Conservation (phyloP, 2,888 invertebrate genomes). For the Drepana falcataria region DNA sequence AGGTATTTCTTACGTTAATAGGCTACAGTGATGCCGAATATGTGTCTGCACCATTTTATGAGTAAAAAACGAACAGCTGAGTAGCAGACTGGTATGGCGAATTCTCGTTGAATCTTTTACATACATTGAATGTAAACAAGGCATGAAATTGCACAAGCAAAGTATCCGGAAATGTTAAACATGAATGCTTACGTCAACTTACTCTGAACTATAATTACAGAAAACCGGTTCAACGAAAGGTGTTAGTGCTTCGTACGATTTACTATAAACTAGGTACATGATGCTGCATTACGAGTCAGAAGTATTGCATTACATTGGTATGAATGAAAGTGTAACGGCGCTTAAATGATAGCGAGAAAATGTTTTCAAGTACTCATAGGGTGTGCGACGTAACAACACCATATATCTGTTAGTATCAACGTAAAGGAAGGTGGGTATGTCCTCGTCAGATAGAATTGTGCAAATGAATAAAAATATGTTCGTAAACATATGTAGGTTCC, state of each 20-base stretch:
- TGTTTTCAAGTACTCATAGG: no score
- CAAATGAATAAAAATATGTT: no score
- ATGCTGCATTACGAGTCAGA: background rate
- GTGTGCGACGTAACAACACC: no score
- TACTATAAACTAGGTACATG: background rate
- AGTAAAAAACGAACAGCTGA: no score
- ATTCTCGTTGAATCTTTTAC: background rate
- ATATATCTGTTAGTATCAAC: no score
- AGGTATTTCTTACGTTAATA: no score
- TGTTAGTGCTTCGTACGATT: background rate
- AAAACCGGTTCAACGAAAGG: background rate
- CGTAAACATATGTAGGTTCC: no score
- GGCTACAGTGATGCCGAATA: no score
- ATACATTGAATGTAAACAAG: background rate
- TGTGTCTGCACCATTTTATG: no score
- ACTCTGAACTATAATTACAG: background rate
- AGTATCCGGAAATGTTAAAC: slow-evolving; percentile 2
- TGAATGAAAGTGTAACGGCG: background rate
- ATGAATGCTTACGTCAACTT: background rate
- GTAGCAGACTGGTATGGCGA: background rate
- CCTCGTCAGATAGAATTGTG: no score
- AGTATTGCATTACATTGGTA: background rate
- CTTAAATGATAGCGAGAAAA: no score
- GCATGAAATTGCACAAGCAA: background rate
- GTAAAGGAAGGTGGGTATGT: no score